Evolutionary conservation across 2,888 invertebrate genomes (phyloP).

Genomic region (Cephonodes hylas): DNA sequence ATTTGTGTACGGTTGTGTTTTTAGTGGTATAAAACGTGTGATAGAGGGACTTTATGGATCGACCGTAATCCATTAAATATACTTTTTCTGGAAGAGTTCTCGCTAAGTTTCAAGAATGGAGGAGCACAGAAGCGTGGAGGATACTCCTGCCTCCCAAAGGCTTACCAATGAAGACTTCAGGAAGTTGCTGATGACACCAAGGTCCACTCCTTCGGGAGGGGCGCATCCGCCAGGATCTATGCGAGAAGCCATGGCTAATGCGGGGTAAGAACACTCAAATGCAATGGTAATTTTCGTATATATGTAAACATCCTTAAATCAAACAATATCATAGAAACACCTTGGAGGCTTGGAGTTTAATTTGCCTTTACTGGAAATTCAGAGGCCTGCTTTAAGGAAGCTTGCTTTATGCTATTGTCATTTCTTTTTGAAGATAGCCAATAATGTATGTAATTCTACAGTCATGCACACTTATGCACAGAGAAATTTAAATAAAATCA

Average conservation of each 20-base stretch:
- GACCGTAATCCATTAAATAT: background rate
- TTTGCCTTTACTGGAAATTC: too few relatives aligned
- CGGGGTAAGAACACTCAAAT: constrained; percentile 58
- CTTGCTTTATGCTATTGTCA: too few relatives aligned
- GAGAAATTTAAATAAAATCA: too few relatives aligned
- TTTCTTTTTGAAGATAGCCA: too few relatives aligned
- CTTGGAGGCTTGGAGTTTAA: too few relatives aligned
- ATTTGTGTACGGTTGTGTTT: too few relatives aligned
- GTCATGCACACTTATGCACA: too few relatives aligned
- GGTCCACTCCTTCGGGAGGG: constrained; percentile 83
- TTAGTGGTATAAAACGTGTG: background rate
- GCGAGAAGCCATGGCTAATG: constrained; percentile 85
- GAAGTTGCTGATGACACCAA: constrained; percentile 96
- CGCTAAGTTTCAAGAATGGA: constrained; percentile 63
- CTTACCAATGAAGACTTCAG: constrained; percentile 98
- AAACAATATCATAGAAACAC: too few relatives aligned
- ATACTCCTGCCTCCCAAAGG: constrained; percentile 87
- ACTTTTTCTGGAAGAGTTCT: background rate
- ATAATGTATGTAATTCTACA: too few relatives aligned
- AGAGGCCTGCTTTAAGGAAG: too few relatives aligned
- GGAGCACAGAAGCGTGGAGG: constrained; percentile 73
- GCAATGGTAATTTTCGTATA: too few relatives aligned
- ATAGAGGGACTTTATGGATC: background rate
- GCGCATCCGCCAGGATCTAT: constrained; percentile 82
- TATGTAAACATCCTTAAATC: too few relatives aligned